Conservation (phyloP, 2,888 invertebrate genomes). For the Tinea semifulvella region DNA sequence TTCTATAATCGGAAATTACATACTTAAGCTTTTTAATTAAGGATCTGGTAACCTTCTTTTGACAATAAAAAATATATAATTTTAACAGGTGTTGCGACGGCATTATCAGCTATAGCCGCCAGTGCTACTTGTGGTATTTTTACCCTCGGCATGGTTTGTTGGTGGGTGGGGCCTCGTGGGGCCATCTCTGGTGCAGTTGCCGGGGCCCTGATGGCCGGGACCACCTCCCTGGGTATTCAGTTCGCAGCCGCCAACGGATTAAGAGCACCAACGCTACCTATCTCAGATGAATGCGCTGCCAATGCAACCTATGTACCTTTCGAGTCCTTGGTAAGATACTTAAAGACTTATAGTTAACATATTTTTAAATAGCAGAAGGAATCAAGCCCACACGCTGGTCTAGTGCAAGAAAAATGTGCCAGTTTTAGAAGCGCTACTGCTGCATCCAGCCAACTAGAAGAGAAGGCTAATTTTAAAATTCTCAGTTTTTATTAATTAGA, state of each 20-base stretch:
- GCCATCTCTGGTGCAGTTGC: conserved; percentile 68
- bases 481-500: too few relatives aligned
- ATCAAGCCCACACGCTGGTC: too few relatives aligned
- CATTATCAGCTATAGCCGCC: conserved; percentile 84
- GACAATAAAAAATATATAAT: too few relatives aligned
- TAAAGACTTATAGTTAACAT: too few relatives aligned
- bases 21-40: too few relatives aligned
- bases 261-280: conserved; percentile 52
- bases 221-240: conserved; percentile 74
- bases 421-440: too few relatives aligned
- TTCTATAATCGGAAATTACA: too few relatives aligned
- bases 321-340: conserved; percentile 36
- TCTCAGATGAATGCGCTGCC: conserved; percentile 31
- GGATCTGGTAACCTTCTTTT: too few relatives aligned
- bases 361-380: too few relatives aligned
- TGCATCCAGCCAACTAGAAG: too few relatives aligned
- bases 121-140: conserved; percentile 86
- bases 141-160: conserved; percentile 82
- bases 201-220: conserved; percentile 69
- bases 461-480: too few relatives aligned
- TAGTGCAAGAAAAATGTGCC: too few relatives aligned
- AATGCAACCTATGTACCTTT: conserved; percentile 39
- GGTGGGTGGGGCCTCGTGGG: conserved; percentile 79
- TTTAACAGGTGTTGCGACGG: conserved; percentile 68
- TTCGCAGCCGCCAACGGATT: conserved; percentile 68